phyloP scores from a whole-genome alignment of 2,113 vertebrate species.

The Mellivora capensis region DNA sequence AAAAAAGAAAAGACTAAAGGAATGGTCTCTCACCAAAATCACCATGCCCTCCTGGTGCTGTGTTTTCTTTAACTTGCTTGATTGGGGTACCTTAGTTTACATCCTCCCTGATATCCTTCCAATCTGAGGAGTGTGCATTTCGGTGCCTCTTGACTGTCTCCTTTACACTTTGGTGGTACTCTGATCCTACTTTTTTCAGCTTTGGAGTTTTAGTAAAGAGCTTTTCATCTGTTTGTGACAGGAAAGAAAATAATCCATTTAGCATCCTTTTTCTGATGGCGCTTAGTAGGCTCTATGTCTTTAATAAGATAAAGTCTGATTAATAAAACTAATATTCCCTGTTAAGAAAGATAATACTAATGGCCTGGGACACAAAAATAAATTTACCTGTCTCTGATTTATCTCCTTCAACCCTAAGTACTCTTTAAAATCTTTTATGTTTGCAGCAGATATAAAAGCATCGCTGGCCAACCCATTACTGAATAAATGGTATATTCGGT shows the following conservation, averaged over 20 bases:
- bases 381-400: not conserved
- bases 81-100: not conserved
- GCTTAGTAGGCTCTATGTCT: not conserved
- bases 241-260: not conserved
- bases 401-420: not conserved
- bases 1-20: not conserved
- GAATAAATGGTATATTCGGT: not conserved
- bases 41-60: not conserved
- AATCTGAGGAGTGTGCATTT: fast-evolving
- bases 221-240: not conserved
- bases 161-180: not conserved
- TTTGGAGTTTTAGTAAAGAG: not conserved
- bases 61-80: not conserved
- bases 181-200: not conserved
- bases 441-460: not conserved
- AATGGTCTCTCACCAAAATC: not conserved
- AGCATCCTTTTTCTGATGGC: not conserved
- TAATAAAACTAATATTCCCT: not conserved
- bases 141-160: not conserved
- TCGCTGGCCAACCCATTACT: not conserved
- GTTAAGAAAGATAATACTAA: not conserved
- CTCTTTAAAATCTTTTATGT: not conserved
- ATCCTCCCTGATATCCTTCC: not conserved
- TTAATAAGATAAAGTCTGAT: not conserved
- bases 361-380: not conserved